Evolutionary conservation across 2,797 vertebrate genomes (phyloP).

Genomic region (Morelia viridis): DNA sequence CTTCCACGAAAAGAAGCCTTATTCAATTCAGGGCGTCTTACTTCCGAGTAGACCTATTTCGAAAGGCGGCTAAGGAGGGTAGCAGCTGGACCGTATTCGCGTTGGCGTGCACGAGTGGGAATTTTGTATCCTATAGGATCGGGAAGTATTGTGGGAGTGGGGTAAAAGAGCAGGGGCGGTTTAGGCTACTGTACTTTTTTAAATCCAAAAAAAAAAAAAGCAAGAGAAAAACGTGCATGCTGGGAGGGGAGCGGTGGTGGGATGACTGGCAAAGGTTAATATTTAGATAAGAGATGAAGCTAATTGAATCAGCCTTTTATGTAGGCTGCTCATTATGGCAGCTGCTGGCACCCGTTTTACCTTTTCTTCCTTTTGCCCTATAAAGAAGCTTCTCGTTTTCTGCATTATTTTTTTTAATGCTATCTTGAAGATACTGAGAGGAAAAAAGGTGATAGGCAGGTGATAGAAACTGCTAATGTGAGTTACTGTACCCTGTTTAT

Average conservation of each 20-base stretch:
- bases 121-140: slow-evolving; percentile 4
- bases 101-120: slow-evolving; percentile 11
- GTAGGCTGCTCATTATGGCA: neutral
- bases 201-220: neutral
- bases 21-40: neutral
- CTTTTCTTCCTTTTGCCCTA: neutral
- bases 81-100: neutral
- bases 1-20: neutral
- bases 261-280: neutral
- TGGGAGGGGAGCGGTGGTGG: slow-evolving; percentile 5
- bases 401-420: neutral
- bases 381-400: neutral
- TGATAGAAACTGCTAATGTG: neutral
- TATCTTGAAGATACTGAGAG: neutral
- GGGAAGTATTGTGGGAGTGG: neutral
- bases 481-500: neutral
- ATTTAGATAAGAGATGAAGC: neutral
- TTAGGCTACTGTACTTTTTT: neutral
- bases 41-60: slow-evolving; percentile 52
- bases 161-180: slow-evolving; percentile 38
- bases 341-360: neutral
- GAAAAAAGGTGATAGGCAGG: neutral
- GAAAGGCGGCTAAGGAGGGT: neutral
- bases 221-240: neutral
- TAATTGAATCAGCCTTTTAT: slow-evolving; percentile 1